phyloP scores from a whole-genome alignment of 1,140 invertebrate species.

The Muscidifurax raptorellus region DNA sequence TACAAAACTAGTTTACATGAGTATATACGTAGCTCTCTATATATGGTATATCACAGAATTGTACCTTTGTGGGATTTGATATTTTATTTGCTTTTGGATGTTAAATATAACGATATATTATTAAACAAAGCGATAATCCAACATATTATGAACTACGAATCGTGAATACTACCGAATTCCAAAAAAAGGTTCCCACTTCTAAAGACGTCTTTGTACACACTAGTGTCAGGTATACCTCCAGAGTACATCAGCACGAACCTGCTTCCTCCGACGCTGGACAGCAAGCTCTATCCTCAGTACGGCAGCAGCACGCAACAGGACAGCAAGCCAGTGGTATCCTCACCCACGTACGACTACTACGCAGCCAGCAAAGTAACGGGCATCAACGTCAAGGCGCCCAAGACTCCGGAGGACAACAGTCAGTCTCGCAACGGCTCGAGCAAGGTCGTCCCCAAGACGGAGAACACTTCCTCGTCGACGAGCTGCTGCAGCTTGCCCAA shows the following conservation, averaged over 20 bases:
- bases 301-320: slow-evolving; percentile 64
- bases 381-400: slow-evolving; percentile 77
- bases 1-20: slow-evolving; percentile 7
- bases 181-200: background rate
- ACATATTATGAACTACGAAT: too few relatives aligned
- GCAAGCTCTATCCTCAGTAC: slow-evolving; percentile 70
- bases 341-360: slow-evolving; percentile 73
- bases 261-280: slow-evolving; percentile 70
- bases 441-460: slow-evolving; percentile 73
- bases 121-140: background rate
- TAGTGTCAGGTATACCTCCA: slow-evolving; percentile 71
- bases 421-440: slow-evolving; percentile 45
- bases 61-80: background rate
- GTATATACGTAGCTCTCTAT: background rate
- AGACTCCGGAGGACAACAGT: slow-evolving; percentile 73
- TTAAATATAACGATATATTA: background rate
- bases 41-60: slow-evolving; percentile 6
- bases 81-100: slow-evolving; percentile 20
- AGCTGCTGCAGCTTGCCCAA: slow-evolving; percentile 76
- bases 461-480: slow-evolving; percentile 68
- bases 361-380: slow-evolving; percentile 64
- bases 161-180: background rate
- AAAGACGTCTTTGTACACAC: background rate
- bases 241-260: slow-evolving; percentile 73
- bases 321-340: slow-evolving; percentile 69